Percentiles rank a stretch among this genome's conserved stretches.
Evolutionary conservation across 2,113 vertebrate genomes (phyloP).

Genomic region (Crotalus tigris): DNA sequence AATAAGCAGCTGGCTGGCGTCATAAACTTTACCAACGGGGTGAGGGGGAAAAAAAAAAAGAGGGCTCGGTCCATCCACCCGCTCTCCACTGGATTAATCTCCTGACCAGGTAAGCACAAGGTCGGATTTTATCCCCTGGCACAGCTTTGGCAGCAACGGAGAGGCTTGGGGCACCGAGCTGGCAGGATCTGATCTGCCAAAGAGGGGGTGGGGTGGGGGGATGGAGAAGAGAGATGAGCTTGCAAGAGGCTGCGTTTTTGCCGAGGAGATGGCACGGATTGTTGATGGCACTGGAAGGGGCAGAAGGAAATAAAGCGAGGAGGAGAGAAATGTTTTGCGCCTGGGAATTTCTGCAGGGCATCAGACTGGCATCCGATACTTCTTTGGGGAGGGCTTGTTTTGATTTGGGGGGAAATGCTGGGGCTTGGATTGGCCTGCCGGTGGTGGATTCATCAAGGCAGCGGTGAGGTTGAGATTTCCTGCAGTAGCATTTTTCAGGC

Average conservation of each 20-base stretch:
- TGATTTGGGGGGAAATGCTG: background rate
- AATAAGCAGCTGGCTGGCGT: constrained; percentile 10
- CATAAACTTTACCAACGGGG: constrained; percentile 13
- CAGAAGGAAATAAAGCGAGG: no score
- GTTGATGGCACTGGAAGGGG: background rate
- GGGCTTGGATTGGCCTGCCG: background rate
- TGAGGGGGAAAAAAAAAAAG: background rate
- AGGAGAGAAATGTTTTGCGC: no score
- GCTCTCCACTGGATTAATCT: background rate
- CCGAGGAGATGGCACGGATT: background rate
- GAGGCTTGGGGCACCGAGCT: background rate
- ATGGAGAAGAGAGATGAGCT: no score
- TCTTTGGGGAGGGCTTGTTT: background rate
- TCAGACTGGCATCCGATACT: background rate
- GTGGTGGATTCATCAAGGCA: background rate
- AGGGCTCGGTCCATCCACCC: background rate
- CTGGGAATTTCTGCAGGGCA: background rate
- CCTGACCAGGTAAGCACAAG: constrained; percentile 10
- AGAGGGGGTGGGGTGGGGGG: background rate
- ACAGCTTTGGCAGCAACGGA: background rate
- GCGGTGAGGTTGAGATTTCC: background rate
- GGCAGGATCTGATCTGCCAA: no score
- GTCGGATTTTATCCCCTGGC: background rate
- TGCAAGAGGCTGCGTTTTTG: background rate
- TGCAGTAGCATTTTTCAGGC: background rate